These are phyloP conservation scores for Tenthredo amoena DNA, from an alignment of 2,888 invertebrate genomes.

Conservation along the genomic window DNA sequence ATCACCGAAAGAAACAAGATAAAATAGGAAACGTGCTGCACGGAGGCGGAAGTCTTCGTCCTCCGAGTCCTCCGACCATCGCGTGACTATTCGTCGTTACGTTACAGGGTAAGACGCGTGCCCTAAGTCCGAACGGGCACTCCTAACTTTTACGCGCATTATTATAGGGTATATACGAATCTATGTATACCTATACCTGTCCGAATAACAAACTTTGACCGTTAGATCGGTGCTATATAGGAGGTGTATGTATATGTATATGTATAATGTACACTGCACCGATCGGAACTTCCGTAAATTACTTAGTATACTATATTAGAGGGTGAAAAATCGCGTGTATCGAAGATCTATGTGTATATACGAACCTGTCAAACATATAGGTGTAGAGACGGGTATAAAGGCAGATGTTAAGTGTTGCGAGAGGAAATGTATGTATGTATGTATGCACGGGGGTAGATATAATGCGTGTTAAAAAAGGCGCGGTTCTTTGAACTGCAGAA, in stretches of 20 bases:
- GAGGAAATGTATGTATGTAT: neutral
- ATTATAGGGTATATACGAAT: neutral
- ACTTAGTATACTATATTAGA: neutral
- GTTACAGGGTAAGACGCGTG: conserved; percentile 14
- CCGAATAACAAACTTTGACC: conserved; percentile 6
- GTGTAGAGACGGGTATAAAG: neutral
- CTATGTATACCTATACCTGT: neutral
- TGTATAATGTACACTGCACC: neutral
- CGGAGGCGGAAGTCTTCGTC: conserved; percentile 16
- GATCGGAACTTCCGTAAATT: neutral
- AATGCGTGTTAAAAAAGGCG: conserved; percentile 37
- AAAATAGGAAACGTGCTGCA: neutral
- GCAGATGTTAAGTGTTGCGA: neutral
- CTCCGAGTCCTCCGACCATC: neutral
- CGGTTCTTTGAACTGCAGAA: conserved; percentile 20
- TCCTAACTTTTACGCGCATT: conserved; percentile 19
- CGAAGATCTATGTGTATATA: neutral
- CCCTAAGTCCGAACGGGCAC: conserved; percentile 35
- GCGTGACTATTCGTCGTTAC: conserved; percentile 19
- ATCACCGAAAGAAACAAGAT: neutral
- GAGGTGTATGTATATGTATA: neutral
- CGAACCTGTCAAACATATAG: neutral
- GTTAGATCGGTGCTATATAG: neutral
- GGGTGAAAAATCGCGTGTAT: conserved; percentile 22
- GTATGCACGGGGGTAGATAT: neutral